These are phyloP conservation scores for Cacatua alba DNA, from an alignment of 2,113 vertebrate species.

Conservation along the genomic window DNA sequence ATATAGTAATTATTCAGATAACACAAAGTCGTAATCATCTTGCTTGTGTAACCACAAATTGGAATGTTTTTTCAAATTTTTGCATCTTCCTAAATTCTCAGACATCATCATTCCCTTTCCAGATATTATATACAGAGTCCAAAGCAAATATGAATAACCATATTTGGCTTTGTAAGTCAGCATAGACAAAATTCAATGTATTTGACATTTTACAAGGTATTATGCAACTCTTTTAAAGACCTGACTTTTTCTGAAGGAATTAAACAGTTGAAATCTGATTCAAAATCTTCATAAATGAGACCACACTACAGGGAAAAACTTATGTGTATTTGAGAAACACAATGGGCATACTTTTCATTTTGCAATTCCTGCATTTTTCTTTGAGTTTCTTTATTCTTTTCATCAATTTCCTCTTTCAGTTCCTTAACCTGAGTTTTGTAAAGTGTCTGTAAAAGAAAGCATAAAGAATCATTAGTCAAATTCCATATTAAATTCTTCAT, in stretches of 20 bases:
- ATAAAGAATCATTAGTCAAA: neutral
- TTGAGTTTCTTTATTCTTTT: constrained; percentile 89
- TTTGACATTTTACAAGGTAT: neutral
- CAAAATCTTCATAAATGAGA: neutral
- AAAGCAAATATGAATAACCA: neutral
- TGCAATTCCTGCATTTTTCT: constrained; percentile 91
- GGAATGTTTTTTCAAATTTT: neutral
- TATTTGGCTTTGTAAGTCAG: neutral
- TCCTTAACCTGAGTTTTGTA: constrained; percentile 99
- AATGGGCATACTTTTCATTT: constrained; percentile 86
- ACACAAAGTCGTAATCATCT: too few species aligned
- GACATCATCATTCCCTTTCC: neutral
- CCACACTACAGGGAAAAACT: neutral
- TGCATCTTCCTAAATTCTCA: neutral
- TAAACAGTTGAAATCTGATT: neutral
- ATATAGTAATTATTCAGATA: neutral
- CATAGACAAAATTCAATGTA: neutral
- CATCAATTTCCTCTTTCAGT: constrained; percentile 97
- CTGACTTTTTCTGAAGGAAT: neutral
- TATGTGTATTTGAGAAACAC: neutral
- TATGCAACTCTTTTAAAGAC: neutral
- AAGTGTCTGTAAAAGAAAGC: constrained; percentile 86
- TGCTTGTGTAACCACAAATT: too few species aligned
- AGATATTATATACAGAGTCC: neutral
- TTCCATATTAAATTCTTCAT: neutral